phyloP scores from a whole-genome alignment of 37 sponge, comb jelly and placozoan species.

The Amphimedon queenslandica region DNA sequence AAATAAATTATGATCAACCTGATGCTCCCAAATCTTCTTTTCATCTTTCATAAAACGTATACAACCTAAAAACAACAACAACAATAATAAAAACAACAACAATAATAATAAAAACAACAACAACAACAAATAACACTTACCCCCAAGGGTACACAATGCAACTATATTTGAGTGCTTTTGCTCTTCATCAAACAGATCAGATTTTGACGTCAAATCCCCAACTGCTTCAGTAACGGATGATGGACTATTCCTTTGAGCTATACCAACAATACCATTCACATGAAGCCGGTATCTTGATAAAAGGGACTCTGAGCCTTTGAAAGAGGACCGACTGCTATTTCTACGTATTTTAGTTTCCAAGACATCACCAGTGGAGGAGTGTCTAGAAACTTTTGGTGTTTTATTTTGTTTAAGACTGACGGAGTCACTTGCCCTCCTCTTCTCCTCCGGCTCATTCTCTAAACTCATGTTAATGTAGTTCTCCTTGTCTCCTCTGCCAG shows the following conservation, averaged over 20 bases:
- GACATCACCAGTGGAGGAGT: neutral
- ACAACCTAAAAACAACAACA: slow-evolving; percentile 17
- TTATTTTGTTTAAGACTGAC: neutral
- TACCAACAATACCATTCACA: slow-evolving; percentile 20
- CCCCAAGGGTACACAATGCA: slow-evolving; percentile 61
- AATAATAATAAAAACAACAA: slow-evolving; percentile 1
- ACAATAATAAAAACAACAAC: neutral
- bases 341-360: neutral
- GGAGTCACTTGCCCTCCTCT: neutral
- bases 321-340: neutral
- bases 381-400: neutral
- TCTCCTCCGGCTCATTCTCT: neutral
- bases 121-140: slow-evolving; percentile 4
- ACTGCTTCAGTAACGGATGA: slow-evolving; percentile 54
- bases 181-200: neutral
- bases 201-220: slow-evolving; percentile 8
- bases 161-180: slow-evolving; percentile 9
- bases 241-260: slow-evolving; percentile 26
- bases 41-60: slow-evolving; percentile 37
- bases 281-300: neutral
- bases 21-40: slow-evolving; percentile 61
- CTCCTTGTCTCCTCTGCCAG: neutral
- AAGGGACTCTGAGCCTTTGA: neutral
- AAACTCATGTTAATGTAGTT: neutral
- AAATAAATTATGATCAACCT: slow-evolving; percentile 69